Conservation (phyloP, 2,113 vertebrate species). For the Forbesichthys papilliferus region DNA sequence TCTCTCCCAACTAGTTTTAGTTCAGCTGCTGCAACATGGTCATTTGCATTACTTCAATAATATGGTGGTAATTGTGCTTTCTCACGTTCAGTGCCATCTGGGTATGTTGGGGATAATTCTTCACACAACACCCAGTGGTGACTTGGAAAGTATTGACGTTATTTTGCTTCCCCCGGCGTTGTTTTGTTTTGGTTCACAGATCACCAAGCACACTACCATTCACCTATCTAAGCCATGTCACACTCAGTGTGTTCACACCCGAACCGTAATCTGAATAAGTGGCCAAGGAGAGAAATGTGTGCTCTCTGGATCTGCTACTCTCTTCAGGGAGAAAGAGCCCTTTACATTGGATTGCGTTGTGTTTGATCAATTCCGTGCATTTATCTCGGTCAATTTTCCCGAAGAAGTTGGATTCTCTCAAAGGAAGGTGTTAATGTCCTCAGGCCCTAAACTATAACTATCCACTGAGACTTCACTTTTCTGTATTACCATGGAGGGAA, state of each 20-base stretch:
- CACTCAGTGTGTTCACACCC: slow-evolving; percentile 15
- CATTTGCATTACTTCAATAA: slow-evolving; percentile 10
- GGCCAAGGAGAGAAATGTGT: no score
- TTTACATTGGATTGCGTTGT: no score
- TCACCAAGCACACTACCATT: no score
- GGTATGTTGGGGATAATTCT: slow-evolving; percentile 21
- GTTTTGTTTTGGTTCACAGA: not conserved
- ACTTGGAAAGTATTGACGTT: slow-evolving; percentile 11
- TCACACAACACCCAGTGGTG: slow-evolving; percentile 11
- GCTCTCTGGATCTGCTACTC: slow-evolving; percentile 9
- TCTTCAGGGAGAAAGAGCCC: slow-evolving; percentile 10
- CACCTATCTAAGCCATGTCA: not conserved
- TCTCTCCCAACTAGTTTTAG: not conserved
- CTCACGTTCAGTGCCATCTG: slow-evolving; percentile 14
- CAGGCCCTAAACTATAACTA: slow-evolving; percentile 40
- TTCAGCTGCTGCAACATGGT: not conserved
- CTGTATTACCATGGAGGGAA: slow-evolving; percentile 2
- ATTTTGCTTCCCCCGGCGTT: not conserved
- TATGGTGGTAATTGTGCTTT: not conserved
- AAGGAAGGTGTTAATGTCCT: slow-evolving; percentile 54
- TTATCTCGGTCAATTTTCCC: slow-evolving; percentile 48
- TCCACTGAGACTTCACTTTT: slow-evolving; percentile 5
- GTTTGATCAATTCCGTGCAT: slow-evolving; percentile 4
- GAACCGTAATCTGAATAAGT: no score
- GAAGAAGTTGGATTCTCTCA: slow-evolving; percentile 59